Evolutionary conservation across 2,888 invertebrate species (phyloP), one percentile per base, ranked within the genome.

Genomic region (Galeopsomyia nigrocyanea): DNA sequence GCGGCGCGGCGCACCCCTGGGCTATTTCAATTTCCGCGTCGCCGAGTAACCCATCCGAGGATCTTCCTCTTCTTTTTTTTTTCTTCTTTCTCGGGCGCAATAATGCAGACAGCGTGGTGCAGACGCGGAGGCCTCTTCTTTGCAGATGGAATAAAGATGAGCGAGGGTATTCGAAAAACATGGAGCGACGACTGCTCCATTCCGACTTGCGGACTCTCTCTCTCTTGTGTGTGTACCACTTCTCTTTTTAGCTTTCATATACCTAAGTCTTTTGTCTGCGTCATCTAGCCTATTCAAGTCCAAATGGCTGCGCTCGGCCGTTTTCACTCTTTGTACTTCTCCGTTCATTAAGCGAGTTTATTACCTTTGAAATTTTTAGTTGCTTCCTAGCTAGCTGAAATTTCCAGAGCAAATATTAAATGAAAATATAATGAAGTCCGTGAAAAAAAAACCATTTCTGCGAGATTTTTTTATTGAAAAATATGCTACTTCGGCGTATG

Each of bases 141-240:
- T 83, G 78, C 84, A 84, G 84, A 84, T 84, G 83, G 82, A 82
- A 83, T 84, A 82, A 83, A 84, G 84, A 84, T 83, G 81, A 77
- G 73, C 78, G 78, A 76, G 21, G 53, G 74, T 78, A 78, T 79
- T 79, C 70, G 75, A 77, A 80, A 82, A 82, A 80, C 77, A 82
- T 75, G 74, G 73, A 77, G 76, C 76, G 31, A 19, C 39, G 17
- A 21, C 14, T n/a, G 17, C 16, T 39, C 3, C 58, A 21, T 16
- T 22, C 75, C 70, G 73, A 63, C 69, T 76, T 46, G 70, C 75
- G 68, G 71, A 63, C 71, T 76, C 56, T 7, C 68, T 49, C 57
- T 68, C 74, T 73, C 55, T 68, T 17, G 31, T 62, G 73, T 82
- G 80, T 81, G 79, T 80, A 78, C 79, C 80, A 79, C 80, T 82